Conservation (phyloP, 30 jellyfish, hydroid and myxozoan genomes). For the Hydractinia symbiolongicarpus region DNA sequence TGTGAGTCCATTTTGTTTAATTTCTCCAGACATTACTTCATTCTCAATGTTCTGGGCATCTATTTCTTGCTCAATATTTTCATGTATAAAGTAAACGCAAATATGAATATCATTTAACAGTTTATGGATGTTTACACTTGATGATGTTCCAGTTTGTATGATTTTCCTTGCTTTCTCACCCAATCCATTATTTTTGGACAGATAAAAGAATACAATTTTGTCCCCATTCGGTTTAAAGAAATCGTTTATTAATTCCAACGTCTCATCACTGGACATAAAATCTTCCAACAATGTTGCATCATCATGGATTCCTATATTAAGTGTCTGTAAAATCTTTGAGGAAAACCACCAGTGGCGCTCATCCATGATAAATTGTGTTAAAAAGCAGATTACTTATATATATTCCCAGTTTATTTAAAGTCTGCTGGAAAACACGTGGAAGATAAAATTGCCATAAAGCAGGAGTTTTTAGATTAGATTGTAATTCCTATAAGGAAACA, state of each 20-base stretch:
- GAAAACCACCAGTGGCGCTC: slow-evolving; percentile 92
- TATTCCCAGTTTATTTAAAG: no score
- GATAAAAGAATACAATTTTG: slow-evolving; percentile 41
- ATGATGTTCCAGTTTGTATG: slow-evolving; percentile 51
- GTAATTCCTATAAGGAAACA: no score
- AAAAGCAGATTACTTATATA: no score
- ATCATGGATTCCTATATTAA: slow-evolving; percentile 29
- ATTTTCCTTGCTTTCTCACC: slow-evolving; percentile 5
- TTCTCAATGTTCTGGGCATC: slow-evolving; percentile 51
- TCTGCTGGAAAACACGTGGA: no score
- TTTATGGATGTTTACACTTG: slow-evolving; percentile 26
- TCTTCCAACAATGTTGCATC: slow-evolving; percentile 47
- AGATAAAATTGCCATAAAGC: no score
- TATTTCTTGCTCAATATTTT: slow-evolving; percentile 38
- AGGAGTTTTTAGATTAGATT: no score
- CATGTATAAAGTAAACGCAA: slow-evolving; percentile 39
- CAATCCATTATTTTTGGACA: slow-evolving; percentile 21
- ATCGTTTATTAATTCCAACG: slow-evolving; percentile 44
- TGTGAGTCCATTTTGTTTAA: slow-evolving; percentile 44
- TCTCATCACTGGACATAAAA: slow-evolving; percentile 50
- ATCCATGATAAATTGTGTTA: slow-evolving; percentile 35
- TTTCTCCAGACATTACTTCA: slow-evolving; percentile 55
- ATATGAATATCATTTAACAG: slow-evolving; percentile 25
- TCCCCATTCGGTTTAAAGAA: slow-evolving; percentile 43
- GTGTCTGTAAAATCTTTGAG: slow-evolving; percentile 56